Conservation (phyloP, 2,113 vertebrate genomes). For the Struthio camelus region DNA sequence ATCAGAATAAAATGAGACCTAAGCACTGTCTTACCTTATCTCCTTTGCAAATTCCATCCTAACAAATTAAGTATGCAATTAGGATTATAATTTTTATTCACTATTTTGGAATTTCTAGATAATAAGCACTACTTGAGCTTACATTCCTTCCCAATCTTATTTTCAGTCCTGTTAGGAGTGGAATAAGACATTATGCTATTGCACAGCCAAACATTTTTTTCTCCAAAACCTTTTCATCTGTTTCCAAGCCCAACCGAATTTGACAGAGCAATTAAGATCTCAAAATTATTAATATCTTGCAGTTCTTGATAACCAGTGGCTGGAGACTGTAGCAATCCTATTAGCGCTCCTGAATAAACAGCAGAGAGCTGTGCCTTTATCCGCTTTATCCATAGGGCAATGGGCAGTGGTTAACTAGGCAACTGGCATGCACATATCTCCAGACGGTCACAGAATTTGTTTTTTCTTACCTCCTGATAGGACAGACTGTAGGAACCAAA, state of each 20-base stretch:
- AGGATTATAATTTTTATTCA: background rate
- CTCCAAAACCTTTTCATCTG: background rate
- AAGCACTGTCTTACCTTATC: background rate
- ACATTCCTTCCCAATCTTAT: background rate
- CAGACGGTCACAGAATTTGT: background rate
- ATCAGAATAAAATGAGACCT: background rate
- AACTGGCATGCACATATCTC: background rate
- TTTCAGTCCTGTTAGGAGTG: background rate
- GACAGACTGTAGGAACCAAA: background rate
- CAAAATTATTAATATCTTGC: background rate
- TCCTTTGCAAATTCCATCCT: background rate
- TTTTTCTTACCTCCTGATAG: background rate
- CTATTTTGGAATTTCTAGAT: background rate
- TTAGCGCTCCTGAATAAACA: background rate
- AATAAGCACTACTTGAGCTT: background rate
- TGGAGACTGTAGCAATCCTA: background rate
- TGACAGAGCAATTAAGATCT: background rate
- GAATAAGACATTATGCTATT: background rate
- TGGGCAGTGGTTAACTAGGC: background rate
- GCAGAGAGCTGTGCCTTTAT: background rate
- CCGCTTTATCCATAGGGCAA: background rate
- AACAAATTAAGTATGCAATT: background rate
- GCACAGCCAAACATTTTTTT: background rate
- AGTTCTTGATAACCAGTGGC: background rate
- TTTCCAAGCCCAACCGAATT: background rate